These are phyloP conservation scores for Oedothorax gibbosus DNA, from an alignment of 1,140 invertebrate genomes.

Conservation along the genomic window DNA sequence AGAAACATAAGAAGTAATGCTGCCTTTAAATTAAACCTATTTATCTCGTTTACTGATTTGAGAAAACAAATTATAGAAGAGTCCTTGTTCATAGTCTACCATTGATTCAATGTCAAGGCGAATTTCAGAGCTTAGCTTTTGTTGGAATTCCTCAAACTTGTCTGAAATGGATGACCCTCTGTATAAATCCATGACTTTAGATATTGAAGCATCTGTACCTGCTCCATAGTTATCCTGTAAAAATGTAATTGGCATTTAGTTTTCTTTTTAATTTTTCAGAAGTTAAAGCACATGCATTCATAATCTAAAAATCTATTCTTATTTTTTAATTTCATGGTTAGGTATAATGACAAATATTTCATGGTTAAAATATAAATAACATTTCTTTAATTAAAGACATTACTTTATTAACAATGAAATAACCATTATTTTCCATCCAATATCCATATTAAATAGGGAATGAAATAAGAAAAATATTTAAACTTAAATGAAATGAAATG, in stretches of 20 bases:
- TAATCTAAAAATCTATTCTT: background rate
- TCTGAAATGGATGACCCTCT: background rate
- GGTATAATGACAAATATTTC: background rate
- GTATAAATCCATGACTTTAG: conserved; percentile 7
- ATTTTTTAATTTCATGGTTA: background rate
- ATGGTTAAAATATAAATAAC: background rate
- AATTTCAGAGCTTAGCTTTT: background rate
- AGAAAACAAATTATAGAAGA: conserved; percentile 8
- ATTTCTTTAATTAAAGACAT: background rate
- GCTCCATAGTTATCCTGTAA: conserved; percentile 16
- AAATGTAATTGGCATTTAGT: background rate
- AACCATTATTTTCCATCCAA: background rate
- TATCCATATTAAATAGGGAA: background rate
- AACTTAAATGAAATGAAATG: background rate
- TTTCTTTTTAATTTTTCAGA: background rate
- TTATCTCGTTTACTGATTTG: background rate
- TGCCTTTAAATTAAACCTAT: background rate
- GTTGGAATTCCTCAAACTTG: conserved; percentile 21
- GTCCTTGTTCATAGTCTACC: background rate
- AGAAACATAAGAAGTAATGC: background rate
- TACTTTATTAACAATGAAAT: background rate
- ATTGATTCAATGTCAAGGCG: background rate
- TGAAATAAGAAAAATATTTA: background rate
- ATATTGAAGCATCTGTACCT: background rate
- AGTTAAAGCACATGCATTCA: background rate